Evolutionary conservation across 2,888 invertebrate species (phyloP), one percentile per base, ranked within the genome.

Genomic region (Acrobasis consociella): DNA sequence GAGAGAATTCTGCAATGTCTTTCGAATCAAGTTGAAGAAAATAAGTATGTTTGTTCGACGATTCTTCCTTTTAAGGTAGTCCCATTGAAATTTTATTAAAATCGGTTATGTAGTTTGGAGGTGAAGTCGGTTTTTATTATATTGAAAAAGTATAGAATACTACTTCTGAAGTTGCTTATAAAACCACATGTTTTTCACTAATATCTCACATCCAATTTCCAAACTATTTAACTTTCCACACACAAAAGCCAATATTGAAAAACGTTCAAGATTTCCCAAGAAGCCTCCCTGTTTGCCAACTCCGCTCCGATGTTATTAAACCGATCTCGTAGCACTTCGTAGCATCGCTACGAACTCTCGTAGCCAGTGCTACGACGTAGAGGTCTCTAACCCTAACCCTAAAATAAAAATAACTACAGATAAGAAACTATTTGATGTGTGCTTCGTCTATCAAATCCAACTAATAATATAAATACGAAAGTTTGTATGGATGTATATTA

Each of bases 351-450:
- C 56, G 56, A 42, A 46, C 56, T 58, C 67, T 67, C 72, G 74
- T 73, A 74, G 77, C 42, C 62, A 58, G 62, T 62, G 62, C 71
- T 76, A 72, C 73, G 69, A 67, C 66, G 69, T 70, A 66, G 67
- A 68, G 71, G 68, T 69, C 70, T 66, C 67, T 63, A 17, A 59
- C 49, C 59, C n/a, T 13, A 5, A n/a, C 5, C 1, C n/a, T 46
- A 11, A 46, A 46, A 46, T 46, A 13, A 46, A 46, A 46, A 22
- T 22, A 22, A 22, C 22, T 22, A 22, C 22, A 22, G 22, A 22
- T 22, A 22, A 2, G 22, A 22, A 22, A 22, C 22, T 3, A 22
- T 22, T 22, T 22, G 22, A n/a, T 22, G 22, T 22, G 22, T n/a
- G n/a, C n/a, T n/a, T n/a, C n/a, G n/a, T n/a, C n/a, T n/a, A n/a